Percentiles rank a stretch among this genome's conserved stretches.
Conservation (phyloP, 1,140 invertebrate species). For the Bombus ignitus region DNA sequence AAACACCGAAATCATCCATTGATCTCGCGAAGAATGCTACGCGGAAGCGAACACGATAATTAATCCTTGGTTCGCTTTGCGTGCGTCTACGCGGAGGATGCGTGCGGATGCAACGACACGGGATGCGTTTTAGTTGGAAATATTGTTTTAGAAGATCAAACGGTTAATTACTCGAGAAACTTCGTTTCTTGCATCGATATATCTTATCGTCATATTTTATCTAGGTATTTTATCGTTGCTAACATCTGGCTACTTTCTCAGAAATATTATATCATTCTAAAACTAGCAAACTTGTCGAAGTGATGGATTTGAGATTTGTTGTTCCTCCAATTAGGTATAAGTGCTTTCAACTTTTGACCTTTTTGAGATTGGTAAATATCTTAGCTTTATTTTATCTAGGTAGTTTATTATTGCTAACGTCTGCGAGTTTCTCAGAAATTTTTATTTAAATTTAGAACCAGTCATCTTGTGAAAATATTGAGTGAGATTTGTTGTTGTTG, state of each 20-base stretch:
- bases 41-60: constrained; percentile 28
- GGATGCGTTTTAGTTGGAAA: neutral
- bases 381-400: neutral
- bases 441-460: no score
- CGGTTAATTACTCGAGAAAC: neutral
- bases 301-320: neutral
- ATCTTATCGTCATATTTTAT: neutral
- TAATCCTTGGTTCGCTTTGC: constrained; percentile 7
- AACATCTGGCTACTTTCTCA: neutral
- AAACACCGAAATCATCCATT: constrained; percentile 31
- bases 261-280: neutral
- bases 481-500: neutral
- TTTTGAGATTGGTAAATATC: neutral
- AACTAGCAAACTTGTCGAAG: neutral
- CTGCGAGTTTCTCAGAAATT: no score
- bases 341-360: neutral
- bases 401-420: neutral
- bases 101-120: neutral
- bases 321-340: neutral
- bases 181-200: neutral
- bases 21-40: neutral
- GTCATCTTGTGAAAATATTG: no score
- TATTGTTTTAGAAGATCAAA: neutral
- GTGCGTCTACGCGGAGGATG: neutral
- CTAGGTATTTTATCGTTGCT: neutral